Evolutionary conservation across 2,797 vertebrate species (phyloP).

Genomic region (Gobionotothen gibberifrons): DNA sequence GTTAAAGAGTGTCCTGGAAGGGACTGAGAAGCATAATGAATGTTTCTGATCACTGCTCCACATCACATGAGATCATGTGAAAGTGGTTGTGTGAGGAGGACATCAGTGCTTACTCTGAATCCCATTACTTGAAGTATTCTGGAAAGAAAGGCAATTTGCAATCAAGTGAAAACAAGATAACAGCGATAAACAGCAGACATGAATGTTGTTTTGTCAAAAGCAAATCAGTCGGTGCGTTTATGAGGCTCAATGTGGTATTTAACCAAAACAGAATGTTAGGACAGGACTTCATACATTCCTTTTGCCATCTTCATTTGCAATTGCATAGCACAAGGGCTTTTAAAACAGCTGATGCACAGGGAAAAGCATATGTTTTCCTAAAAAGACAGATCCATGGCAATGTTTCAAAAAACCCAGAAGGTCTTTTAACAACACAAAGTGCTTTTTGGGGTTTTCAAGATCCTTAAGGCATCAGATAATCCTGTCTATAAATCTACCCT

Average conservation of each 20-base stretch:
- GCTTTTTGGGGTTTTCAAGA: slow-evolving; percentile 5
- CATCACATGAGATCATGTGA: slow-evolving; percentile 63
- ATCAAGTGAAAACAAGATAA: slow-evolving; percentile 44
- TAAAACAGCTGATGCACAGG: slow-evolving; percentile 20
- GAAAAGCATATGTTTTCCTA: slow-evolving; percentile 30
- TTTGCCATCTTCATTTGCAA: slow-evolving; percentile 23
- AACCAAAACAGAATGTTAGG: background rate
- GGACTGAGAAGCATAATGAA: slow-evolving; percentile 40
- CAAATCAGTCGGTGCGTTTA: slow-evolving; percentile 3
- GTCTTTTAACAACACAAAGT: slow-evolving; percentile 18
- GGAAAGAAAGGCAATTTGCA: slow-evolving; percentile 34
- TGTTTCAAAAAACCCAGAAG: slow-evolving; percentile 26
- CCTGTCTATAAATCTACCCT: background rate
- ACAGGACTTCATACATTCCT: slow-evolving; percentile 24
- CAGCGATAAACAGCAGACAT: slow-evolving; percentile 8
- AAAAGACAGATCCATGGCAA: slow-evolving; percentile 8
- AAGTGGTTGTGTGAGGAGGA: slow-evolving; percentile 48
- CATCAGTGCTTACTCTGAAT: slow-evolving; percentile 29
- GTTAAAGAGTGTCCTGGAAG: slow-evolving; percentile 31
- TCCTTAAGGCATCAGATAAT: slow-evolving; percentile 10
- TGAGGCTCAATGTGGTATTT: background rate
- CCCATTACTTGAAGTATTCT: slow-evolving; percentile 27
- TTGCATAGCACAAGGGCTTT: background rate
- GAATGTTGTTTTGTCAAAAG: slow-evolving; percentile 4
- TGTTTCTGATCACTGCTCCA: slow-evolving; percentile 43